phyloP scores from a whole-genome alignment of 37 sponge, comb jelly and placozoan species.

The Aplysina aerophoba region DNA sequence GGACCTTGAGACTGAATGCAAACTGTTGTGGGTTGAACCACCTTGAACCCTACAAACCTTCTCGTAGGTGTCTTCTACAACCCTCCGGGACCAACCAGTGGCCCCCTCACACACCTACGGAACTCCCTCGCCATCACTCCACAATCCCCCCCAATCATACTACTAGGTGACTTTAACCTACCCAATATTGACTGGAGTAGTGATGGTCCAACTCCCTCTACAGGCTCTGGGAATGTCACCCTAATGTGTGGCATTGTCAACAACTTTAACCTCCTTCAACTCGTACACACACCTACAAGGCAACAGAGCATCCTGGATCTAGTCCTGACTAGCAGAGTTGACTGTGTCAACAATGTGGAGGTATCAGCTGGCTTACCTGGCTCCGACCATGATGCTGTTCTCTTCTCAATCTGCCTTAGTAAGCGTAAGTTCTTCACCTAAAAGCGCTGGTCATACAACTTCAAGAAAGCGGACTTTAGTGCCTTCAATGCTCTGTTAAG shows the following conservation, averaged over 20 bases:
- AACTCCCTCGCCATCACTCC: not conserved
- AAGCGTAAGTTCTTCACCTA: not conserved
- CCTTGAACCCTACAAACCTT: not conserved
- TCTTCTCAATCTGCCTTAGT: not conserved
- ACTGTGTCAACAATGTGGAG: not conserved
- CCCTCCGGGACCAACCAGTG: slow-evolving; percentile 17
- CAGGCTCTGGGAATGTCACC: not conserved
- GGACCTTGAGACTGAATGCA: slow-evolving; percentile 18
- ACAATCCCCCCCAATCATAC: slow-evolving; percentile 15
- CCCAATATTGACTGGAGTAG: too few species aligned
- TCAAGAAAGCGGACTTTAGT: not conserved
- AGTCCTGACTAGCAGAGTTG: not conserved
- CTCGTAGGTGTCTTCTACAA: slow-evolving; percentile 35
- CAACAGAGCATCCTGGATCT: too few species aligned
- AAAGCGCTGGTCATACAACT: not conserved
- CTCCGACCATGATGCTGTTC: slow-evolving; percentile 38
- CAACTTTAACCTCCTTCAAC: not conserved
- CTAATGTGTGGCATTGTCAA: not conserved
- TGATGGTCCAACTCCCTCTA: not conserved
- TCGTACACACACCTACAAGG: not conserved
- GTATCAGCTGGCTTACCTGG: not conserved
- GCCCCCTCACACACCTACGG: not conserved
- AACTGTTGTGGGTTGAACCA: slow-evolving; percentile 43
- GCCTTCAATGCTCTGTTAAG: not conserved
- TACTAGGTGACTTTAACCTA: slow-evolving; percentile 39